phyloP scores from a whole-genome alignment of 1,140 invertebrate genomes.

The Heliconius congener region DNA sequence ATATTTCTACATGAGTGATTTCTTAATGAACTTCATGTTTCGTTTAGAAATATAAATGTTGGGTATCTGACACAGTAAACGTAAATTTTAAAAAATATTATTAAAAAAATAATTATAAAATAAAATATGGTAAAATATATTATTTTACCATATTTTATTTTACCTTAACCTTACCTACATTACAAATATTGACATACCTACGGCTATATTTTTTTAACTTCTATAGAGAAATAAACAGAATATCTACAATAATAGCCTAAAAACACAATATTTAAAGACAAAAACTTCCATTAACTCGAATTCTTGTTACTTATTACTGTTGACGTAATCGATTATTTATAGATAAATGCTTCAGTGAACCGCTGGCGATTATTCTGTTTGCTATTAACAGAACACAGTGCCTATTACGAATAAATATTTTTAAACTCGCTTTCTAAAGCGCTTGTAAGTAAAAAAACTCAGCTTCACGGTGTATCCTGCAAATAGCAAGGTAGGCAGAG shows the following conservation, averaged over 20 bases:
- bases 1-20: neutral
- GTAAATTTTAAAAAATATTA: neutral
- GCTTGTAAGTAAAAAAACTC: neutral
- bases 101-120: neutral
- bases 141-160: neutral
- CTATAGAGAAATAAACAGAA: neutral
- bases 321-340: slow-evolving; percentile 15
- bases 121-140: neutral
- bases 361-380: neutral
- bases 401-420: neutral
- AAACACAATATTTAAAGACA: neutral
- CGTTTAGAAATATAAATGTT: neutral
- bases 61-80: neutral
- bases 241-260: neutral
- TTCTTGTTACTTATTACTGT: slow-evolving; percentile 12
- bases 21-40: neutral
- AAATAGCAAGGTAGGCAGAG: no score
- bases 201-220: neutral
- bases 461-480: no score
- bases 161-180: neutral
- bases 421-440: neutral
- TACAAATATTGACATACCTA: neutral
- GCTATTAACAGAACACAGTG: neutral
- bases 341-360: slow-evolving; percentile 3
- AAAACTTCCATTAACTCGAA: neutral